Base-by-base conservation (phyloP, 2,113 vertebrate genomes). In the Cyprichromis sp. region DNA sequence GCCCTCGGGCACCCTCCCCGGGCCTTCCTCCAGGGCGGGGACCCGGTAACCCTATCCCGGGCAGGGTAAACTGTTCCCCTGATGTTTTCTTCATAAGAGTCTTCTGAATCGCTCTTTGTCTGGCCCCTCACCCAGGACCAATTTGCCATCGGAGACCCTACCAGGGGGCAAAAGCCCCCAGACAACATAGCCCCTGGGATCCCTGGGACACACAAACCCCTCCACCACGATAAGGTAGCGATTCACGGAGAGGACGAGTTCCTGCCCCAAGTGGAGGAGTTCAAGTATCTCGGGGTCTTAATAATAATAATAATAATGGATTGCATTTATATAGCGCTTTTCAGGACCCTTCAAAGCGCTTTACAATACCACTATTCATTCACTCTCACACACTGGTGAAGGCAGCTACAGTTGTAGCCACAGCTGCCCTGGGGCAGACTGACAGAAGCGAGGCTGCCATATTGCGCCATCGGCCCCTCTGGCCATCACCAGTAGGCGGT, bases 31-130 rank as follows among this genome's bases (percentile, higher is more conserved):
- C 52, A 53, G 19, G 9, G 5, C 9, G 1, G 2, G 19, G 9
- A 19, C 9, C 52, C 9, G 9, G 19, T 53, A 53, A 53, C 19
- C 50, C 9, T 53, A 53, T 53, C 19, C 52, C 9, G 9, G 52
- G 52, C 52, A 53, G 9, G 19, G 5, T 21, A 53, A 53, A 53
- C 52, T 53, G 9, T 53, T 53, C 19, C 52, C 9, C 3, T 2
- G 0, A 21, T 21, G 9, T 53, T 53, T 4, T 53, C 1, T 6
- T 53, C 5, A 2, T 53, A 21, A 21, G 19, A 3, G 3, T 53
- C 9, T 53, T 53, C 52, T 53, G 19, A 11, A 21, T 53, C 2
- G 3, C 19, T n/a, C 19, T 53, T 53, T 53, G 19, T n/a, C 5
- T n/a, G 5, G 50, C n/a, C 9, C 19, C 19, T n/a, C 19, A 10